These are phyloP conservation scores for Noctua janthina DNA, from an alignment of 2,888 invertebrate genomes.

Conservation along the genomic window DNA sequence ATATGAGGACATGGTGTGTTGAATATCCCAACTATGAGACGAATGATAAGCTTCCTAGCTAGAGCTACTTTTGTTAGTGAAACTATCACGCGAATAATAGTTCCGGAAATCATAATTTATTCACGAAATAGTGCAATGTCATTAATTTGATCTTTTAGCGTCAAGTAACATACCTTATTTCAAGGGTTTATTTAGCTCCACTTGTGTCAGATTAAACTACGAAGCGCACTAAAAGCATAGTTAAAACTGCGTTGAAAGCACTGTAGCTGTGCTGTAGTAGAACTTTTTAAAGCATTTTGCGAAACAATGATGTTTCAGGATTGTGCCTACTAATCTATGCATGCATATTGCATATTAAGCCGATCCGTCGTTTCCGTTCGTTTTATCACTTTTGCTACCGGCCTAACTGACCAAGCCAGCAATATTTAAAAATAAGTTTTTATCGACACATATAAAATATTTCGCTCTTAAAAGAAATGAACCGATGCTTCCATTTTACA, in stretches of 20 bases:
- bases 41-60: background rate
- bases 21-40: background rate
- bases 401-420: background rate
- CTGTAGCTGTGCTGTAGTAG: background rate
- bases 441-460: too few species aligned
- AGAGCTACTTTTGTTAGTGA: conserved; percentile 54
- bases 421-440: too few species aligned
- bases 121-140: background rate
- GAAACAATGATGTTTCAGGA: background rate
- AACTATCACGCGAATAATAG: conserved; percentile 69
- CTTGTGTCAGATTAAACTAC: background rate
- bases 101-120: background rate
- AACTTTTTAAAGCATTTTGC: background rate
- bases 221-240: background rate
- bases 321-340: background rate
- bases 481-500: too few species aligned
- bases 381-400: background rate
- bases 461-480: too few species aligned
- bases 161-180: background rate
- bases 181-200: background rate
- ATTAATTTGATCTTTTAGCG: background rate
- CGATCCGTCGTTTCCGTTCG: background rate
- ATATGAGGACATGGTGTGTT: too few species aligned
- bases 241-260: background rate
- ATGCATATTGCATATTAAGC: background rate